Base-by-base conservation (phyloP, 2,797 vertebrate genomes). In the Clarias pachynema region DNA sequence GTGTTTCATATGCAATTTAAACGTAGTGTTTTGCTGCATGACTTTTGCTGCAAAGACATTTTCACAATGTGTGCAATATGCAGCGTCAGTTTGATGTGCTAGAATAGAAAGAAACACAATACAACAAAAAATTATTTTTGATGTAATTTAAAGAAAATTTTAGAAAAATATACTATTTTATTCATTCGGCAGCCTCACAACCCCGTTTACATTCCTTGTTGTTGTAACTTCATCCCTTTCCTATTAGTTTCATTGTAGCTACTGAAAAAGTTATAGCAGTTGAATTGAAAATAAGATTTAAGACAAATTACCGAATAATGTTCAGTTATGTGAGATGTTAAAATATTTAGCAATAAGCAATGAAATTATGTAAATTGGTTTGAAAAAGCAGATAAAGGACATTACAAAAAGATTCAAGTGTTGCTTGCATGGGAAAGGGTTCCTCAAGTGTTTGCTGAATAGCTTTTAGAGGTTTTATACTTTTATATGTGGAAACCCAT, bases 1-100 rank as follows among this genome's bases (percentile, higher is more conserved):
- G 65, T 37, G 63, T 79, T 80, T 81, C 44, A 34, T 87, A 60
- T 84, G 34, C 60, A 59, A 75, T 82, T 79, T 57, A 31, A 18
- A 57, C 15, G 31, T 20, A 7, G 44, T 49, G 73, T 31, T 56
- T 56, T 56, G 26, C 16, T 56, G 44, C 6, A 57, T 4, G 56
- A 5, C 26, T 29, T 31, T 74, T 14, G n/a, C 2, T 20, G n/a
- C 53, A 5, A 5, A 5, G 24, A 65, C 63, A 69, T 73, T 73
- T 70, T 73, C 56, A 59, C 0, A 0, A 57, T 77, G 20, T 77
- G 20, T 1, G 6, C 53, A 60, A n/a, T 37, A 60, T 60, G 14
- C 57, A 37, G 4, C 10, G 2, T 22, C 9, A 37, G 18, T 37
- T 62, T 37, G 15, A 18, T 68, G 66, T 34, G 16, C 9, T 70